Conservation (phyloP, 2,113 vertebrate genomes). For the Takifugu flavidus region DNA sequence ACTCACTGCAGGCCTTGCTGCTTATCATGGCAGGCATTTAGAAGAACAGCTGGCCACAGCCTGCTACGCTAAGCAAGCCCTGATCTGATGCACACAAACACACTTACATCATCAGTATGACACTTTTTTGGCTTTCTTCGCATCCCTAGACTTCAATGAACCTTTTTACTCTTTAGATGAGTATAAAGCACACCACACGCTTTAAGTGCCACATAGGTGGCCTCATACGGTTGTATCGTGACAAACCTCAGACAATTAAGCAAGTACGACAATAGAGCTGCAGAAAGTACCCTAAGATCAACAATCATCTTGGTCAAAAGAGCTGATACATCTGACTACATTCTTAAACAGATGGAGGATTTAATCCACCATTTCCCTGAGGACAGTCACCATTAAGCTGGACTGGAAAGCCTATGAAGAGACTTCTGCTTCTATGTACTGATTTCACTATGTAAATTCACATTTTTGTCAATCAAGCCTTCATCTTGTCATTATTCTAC, state of each 20-base stretch:
- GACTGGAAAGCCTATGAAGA: background rate
- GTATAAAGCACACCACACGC: background rate
- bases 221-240: background rate
- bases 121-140: background rate
- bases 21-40: constrained; percentile 39
- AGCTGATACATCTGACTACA: background rate
- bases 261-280: too few species aligned
- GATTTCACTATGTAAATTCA: background rate
- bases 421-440: background rate
- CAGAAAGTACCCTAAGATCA: background rate
- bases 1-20: constrained; percentile 35
- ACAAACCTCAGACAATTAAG: background rate
- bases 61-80: constrained; percentile 43
- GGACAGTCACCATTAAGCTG: constrained; percentile 10
- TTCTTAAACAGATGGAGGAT: constrained; percentile 6
- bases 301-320: background rate
- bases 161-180: too few species aligned
- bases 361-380: constrained; percentile 25
- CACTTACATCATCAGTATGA: constrained; percentile 1
- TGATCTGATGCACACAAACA: constrained; percentile 30
- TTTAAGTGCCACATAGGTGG: background rate
- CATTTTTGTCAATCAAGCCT: background rate
- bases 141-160: background rate
- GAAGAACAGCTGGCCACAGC: constrained; percentile 47
- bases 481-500: background rate